These are phyloP conservation scores for Thinocorus orbignyianus DNA, from an alignment of 2,113 vertebrate genomes.

Conservation along the genomic window DNA sequence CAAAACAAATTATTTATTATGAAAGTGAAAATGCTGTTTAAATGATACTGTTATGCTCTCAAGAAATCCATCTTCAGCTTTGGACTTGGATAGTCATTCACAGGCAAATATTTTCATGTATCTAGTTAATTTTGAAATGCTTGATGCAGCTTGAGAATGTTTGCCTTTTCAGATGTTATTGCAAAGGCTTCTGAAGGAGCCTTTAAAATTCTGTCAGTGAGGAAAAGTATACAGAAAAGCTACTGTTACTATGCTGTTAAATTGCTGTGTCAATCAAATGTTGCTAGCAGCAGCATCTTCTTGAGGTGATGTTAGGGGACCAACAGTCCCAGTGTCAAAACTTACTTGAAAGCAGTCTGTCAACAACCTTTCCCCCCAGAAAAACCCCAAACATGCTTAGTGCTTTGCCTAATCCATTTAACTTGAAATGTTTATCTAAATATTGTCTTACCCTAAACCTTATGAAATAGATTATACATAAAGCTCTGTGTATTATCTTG, in stretches of 20 bases:
- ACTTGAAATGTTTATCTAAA: conserved; percentile 34
- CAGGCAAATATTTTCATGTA: neutral
- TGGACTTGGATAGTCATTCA: neutral
- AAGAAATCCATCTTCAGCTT: neutral
- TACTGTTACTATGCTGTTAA: neutral
- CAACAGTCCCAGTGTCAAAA: neutral
- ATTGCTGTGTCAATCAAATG: neutral
- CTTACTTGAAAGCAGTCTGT: neutral
- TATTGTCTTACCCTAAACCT: conserved; percentile 10
- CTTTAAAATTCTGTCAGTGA: neutral
- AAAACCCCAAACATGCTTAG: neutral
- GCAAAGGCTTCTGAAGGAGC: neutral
- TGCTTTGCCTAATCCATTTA: neutral
- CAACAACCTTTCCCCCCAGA: neutral
- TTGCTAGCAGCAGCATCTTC: neutral
- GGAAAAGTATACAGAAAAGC: neutral
- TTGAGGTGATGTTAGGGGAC: neutral
- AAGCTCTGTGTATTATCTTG: neutral
- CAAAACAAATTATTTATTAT: neutral
- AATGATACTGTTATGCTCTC: neutral
- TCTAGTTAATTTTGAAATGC: neutral
- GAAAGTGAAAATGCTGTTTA: neutral
- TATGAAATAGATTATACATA: neutral
- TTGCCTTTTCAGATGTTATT: neutral
- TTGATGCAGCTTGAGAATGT: neutral